These are phyloP conservation scores for Miniopterus natalensis DNA, from an alignment of 2,113 vertebrate genomes.

Conservation along the genomic window DNA sequence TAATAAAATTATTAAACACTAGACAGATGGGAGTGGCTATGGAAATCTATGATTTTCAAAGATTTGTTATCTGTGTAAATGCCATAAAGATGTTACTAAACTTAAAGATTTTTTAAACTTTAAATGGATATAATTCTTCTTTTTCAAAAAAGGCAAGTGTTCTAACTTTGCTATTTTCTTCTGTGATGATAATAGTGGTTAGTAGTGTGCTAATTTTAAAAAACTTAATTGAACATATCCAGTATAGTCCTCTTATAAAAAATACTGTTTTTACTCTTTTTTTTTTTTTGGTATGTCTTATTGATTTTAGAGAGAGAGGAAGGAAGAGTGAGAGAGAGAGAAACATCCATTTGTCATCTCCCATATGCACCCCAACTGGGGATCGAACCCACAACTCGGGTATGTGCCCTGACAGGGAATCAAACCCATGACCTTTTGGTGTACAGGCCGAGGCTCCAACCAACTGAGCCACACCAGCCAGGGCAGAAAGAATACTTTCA, in stretches of 20 bases:
- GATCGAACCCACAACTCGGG: too few species aligned
- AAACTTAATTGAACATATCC: neutral
- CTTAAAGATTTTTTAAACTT: neutral
- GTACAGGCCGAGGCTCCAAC: too few species aligned
- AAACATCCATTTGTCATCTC: too few species aligned
- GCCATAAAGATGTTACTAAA: neutral
- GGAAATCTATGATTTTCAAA: constrained; percentile 48
- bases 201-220: neutral
- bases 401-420: too few species aligned
- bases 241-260: neutral
- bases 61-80: constrained; percentile 19
- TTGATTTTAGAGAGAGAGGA: too few species aligned
- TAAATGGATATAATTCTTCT: neutral
- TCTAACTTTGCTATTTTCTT: constrained; percentile 9
- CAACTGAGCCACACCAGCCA: too few species aligned
- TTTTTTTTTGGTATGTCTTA: neutral
- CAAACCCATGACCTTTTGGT: too few species aligned
- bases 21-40: neutral
- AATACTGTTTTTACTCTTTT: neutral
- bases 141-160: neutral
- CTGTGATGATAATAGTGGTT: neutral
- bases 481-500: neutral
- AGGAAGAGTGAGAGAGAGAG: too few species aligned
- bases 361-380: too few species aligned
- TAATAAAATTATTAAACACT: neutral